Evolutionary conservation across 2,113 vertebrate species (phyloP), one percentile per base, ranked within the genome.

Genomic region (Cynocephalus volans): DNA sequence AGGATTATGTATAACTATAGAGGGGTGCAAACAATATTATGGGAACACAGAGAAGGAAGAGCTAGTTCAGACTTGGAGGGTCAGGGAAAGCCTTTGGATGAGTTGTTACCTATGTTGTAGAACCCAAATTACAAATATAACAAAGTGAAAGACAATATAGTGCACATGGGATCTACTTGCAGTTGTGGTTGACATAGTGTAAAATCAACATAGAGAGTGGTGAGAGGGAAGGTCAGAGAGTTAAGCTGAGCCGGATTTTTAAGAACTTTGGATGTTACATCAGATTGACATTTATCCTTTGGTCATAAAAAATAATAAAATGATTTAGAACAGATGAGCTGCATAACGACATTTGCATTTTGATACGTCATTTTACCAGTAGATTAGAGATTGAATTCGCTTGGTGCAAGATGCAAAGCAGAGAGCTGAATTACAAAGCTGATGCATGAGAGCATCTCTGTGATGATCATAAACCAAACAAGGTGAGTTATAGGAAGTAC

Each of bases 201-300:
- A 50, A 82, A 62, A 91, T 70, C 67, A 91, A 13, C 23, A 58
- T 2, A 28, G 14, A 52, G 31, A 69, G 8, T n/a, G 13, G 11
- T 82, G 10, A 76, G 50, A n/a, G 6, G 31, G 14, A 90, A 58
- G 19, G 79, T 75, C 58, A 24, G 48, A 70, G 70, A 95, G 33
- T n/a, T 65, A 73, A 80, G 4, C 2, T 52, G 85, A 31, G 41
- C 21, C 56, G 90, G 70, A 64, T 80, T 83, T 97, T 87, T 56
- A 95, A 92, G 45, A 33, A 48, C 24, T 93, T 88, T 79, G 45
- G 90, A 77, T 92, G 56, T 58, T 41, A 56, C 33, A 54, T 83
- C 8, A 95, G 64, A 95, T 18, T 90, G 36, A 52, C 62, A 65
- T 75, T 79, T 93, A n/a, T 36, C 6, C 23, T 92, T 97, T 80